Evolutionary conservation across 2,888 invertebrate genomes (phyloP), one percentile per base, ranked within the genome.

Genomic region (Dendrolimus pini): DNA sequence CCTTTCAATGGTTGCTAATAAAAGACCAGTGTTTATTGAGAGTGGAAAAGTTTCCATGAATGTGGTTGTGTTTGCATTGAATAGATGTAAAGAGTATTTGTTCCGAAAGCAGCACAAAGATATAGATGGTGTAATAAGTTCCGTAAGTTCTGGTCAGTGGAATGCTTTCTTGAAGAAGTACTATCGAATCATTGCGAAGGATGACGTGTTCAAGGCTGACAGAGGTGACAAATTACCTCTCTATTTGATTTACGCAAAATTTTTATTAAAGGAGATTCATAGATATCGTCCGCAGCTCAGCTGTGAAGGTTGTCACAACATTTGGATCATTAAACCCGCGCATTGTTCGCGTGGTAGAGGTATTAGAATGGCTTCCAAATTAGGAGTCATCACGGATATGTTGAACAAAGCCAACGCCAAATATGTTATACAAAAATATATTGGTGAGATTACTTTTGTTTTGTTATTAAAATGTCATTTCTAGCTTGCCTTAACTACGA

Each of bases 241-340:
- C 14, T 90, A 88, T 64, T 66, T 85, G 55, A 77, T 74, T 1
- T 85, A 87, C 55, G 89, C 94, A 10, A 92, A 91, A 64, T 91
- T 88, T 67, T 82, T 94, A 59, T 74, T 96, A 9, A 89, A 91
- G 61, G 91, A 93, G 67, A 85, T 95, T 41, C 85, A 89, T 60
- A 85, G 81, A 58, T 91, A 91, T 67, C 93, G 93, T 66, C 93
- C 94, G 0, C 93, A 93, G 71, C 78, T 95, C 56, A 90, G 92
- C 61, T 93, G 94, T 75, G 97, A 97, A 83, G 97, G 97, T 0
- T 92, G 92, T 64, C 93, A 94, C 74, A 97, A 97, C 82, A 93
- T 97, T 66, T 98, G 97, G 97, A 97, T 98, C 62, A 92, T 98
- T 54, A 98, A 98, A 78, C 97, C 97, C 0, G 95, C 94, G 2